Conservation (phyloP, 1,140 invertebrate species). For the Apis laboriosa region DNA sequence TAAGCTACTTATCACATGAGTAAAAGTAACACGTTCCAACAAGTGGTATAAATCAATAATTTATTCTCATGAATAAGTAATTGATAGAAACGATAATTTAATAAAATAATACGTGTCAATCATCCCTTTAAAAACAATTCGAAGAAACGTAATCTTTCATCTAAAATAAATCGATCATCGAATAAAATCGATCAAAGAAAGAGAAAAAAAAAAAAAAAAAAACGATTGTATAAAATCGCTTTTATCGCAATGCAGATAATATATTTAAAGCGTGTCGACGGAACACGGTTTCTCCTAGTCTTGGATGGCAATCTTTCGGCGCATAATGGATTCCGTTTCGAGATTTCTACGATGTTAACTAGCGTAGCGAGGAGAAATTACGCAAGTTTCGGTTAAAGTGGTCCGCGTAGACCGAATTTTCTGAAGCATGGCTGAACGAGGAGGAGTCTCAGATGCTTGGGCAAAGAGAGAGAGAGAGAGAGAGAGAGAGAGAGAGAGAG, state of each 20-base stretch:
- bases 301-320: neutral
- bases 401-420: constrained; percentile 25
- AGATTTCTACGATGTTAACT: constrained; percentile 25
- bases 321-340: constrained; percentile 34
- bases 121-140: neutral
- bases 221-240: neutral
- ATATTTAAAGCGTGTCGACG: neutral
- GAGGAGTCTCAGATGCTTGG: neutral
- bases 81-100: too few species aligned
- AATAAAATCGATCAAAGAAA: neutral
- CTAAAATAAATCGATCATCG: neutral
- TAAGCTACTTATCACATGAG: too few species aligned
- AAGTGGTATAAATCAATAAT: too few species aligned
- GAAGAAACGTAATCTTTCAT: neutral
- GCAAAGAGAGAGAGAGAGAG: neutral
- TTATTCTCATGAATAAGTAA: too few species aligned
- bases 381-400: constrained; percentile 12
- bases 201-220: neutral
- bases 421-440: neutral
- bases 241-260: constrained; percentile 1
- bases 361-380: constrained; percentile 13
- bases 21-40: too few species aligned
- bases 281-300: neutral
- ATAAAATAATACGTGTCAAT: too few species aligned
- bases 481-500: neutral